Percentiles rank a stretch among this genome's conserved stretches.
These are phyloP conservation scores for Lophotis ruficrista DNA, from an alignment of 2,113 vertebrate species.

Conservation along the genomic window DNA sequence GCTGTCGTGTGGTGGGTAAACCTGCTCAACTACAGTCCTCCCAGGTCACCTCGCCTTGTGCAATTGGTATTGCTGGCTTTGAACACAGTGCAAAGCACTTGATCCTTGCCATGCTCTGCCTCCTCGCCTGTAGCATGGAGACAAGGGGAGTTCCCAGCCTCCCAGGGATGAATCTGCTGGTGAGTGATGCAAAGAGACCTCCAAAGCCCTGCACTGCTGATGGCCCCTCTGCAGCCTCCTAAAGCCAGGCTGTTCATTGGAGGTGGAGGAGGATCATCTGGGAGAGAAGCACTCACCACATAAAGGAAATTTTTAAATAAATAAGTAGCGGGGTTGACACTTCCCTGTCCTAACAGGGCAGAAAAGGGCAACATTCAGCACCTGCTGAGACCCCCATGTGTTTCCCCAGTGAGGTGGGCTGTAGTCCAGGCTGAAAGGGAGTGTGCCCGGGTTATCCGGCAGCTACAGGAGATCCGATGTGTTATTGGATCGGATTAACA, in stretches of 20 bases:
- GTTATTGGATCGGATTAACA: neutral
- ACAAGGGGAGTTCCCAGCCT: neutral
- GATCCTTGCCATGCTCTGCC: neutral
- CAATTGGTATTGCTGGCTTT: neutral
- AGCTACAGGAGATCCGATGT: neutral
- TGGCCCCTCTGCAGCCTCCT: neutral
- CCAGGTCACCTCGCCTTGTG: neutral
- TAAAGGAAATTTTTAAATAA: neutral
- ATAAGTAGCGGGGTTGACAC: fast-evolving
- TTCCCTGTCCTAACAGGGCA: neutral
- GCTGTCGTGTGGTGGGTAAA: neutral
- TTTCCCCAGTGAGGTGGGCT: neutral
- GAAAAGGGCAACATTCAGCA: neutral
- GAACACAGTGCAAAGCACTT: fast-evolving
- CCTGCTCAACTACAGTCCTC: neutral
- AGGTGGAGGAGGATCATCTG: fast-evolving
- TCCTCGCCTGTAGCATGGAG: fast-evolving
- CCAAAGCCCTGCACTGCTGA: neutral
- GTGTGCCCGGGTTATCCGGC: neutral
- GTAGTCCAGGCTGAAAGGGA: neutral
- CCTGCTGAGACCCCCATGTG: fast-evolving
- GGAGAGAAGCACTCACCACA: neutral
- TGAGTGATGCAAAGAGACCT: neutral
- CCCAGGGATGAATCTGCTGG: too few species aligned
- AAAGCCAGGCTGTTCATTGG: neutral